Conservation (phyloP, 1,140 invertebrate species). For the Drosophila erecta region DNA sequence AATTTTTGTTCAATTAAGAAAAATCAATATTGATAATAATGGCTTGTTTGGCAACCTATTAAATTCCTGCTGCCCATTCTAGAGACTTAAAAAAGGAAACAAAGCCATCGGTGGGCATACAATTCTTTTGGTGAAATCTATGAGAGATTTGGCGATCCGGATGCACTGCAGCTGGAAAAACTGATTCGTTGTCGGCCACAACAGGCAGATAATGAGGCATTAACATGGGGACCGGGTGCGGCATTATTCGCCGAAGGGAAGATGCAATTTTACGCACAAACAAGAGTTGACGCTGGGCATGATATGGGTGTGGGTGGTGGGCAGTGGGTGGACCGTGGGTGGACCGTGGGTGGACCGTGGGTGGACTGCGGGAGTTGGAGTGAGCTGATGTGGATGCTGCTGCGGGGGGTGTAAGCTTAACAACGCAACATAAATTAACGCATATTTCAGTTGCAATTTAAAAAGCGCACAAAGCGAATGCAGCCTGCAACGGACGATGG, state of each 20-base stretch:
- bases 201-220: conserved; percentile 52
- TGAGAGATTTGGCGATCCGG: neutral
- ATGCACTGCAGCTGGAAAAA: conserved; percentile 30
- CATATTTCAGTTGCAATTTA: conserved; percentile 81
- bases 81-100: conserved; percentile 42
- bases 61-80: conserved; percentile 33
- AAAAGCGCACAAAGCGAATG: conserved; percentile 73
- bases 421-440: conserved; percentile 82
- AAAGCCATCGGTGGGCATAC: conserved; percentile 1
- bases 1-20: conserved; percentile 32
- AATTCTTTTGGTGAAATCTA: conserved; percentile 16
- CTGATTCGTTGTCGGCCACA: conserved; percentile 47
- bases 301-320: neutral
- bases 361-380: no score
- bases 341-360: neutral
- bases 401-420: conserved; percentile 58
- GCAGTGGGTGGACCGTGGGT: neutral
- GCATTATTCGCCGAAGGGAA: conserved; percentile 22
- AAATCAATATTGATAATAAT: conserved; percentile 46
- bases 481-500: conserved; percentile 45
- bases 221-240: neutral
- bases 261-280: conserved; percentile 60
- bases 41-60: conserved; percentile 41
- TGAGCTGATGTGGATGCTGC: neutral
- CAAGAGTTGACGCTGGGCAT: conserved; percentile 23